phyloP scores from a whole-genome alignment of 2,113 vertebrate genomes.

The Alethe castanea region DNA sequence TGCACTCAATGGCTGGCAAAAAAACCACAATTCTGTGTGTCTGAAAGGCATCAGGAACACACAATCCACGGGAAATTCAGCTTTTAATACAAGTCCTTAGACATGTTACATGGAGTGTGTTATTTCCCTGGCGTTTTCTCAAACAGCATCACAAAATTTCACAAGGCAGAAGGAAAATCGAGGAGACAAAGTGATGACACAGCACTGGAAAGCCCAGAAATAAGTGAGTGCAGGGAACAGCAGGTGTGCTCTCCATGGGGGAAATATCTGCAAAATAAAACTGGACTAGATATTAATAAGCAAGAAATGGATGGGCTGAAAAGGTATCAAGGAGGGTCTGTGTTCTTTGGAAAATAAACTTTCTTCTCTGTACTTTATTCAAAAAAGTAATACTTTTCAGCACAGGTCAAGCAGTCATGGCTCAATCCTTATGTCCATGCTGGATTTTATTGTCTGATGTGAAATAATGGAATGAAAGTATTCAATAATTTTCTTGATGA shows the following conservation, averaged over 20 bases:
- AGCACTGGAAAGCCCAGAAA: background rate
- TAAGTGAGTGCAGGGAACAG: background rate
- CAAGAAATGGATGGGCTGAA: background rate
- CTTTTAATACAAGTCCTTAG: background rate
- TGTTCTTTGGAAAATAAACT: background rate
- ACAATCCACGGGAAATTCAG: accelerated
- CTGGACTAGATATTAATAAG: background rate
- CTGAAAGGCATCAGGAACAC: background rate
- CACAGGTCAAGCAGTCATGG: background rate
- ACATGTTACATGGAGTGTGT: background rate
- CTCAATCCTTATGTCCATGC: background rate
- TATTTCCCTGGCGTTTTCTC: background rate
- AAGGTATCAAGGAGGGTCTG: background rate
- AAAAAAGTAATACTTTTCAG: background rate
- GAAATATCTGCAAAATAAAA: background rate
- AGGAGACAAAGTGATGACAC: background rate
- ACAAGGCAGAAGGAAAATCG: background rate
- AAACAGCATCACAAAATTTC: background rate
- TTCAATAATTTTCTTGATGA: background rate
- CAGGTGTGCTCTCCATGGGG: background rate
- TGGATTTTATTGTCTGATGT: background rate
- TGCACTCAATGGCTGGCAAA: background rate
- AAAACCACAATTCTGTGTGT: accelerated
- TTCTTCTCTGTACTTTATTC: background rate
- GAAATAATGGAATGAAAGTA: background rate